Evolutionary conservation across 2,113 vertebrate species (phyloP), one percentile per base, ranked within the genome.

Genomic region (Hippoglossus stenolepis): DNA sequence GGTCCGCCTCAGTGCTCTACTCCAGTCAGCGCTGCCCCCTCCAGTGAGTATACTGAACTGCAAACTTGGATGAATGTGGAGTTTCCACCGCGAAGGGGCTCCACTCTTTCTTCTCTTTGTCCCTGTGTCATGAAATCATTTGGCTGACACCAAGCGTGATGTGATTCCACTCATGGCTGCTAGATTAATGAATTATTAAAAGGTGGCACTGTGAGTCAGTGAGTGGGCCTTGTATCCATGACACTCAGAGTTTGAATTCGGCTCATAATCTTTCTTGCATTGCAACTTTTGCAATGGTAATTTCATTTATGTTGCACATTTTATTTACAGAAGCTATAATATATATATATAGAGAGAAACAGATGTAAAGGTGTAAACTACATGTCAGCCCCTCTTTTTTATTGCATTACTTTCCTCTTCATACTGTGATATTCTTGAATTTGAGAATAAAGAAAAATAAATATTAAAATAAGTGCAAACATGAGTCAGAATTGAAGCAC

Each of bases 41-140:
- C 94, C 82, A 94, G 94, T 95, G 86, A 95, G 94, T 95, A 90
- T 4, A 13, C 65, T 28, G 63, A 80, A 87, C 79, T 87, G 53
- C 77, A 70, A 47, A 51, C 53, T 62, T 59, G 70, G 66, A 79
- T 71, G 61, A 83, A 73, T 66, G 63, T 62, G 58, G 58, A 71
- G 53, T 66, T 49, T 5, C 13, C 5, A 11, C 62, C 26, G 26
- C 15, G 54, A 65, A 40, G 49, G 11, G 17, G 31, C 63, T 62
- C 38, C 18, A 26, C 65, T 76, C 23, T 77, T 59, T 81, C 75
- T 38, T 38, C 31, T 69, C 65, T 60, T 45, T 71, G 31, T 73
- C 28, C 31, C 38, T 0, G 15, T 43, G 59, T 78, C 71, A 86
- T 72, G 65, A 69, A 80, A 80, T 87, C 13, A 79, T 62, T 75